Evolutionary conservation across 2,113 vertebrate species (phyloP), one percentile per base, ranked within the genome.

Genomic region (Xiphophorus hellerii): DNA sequence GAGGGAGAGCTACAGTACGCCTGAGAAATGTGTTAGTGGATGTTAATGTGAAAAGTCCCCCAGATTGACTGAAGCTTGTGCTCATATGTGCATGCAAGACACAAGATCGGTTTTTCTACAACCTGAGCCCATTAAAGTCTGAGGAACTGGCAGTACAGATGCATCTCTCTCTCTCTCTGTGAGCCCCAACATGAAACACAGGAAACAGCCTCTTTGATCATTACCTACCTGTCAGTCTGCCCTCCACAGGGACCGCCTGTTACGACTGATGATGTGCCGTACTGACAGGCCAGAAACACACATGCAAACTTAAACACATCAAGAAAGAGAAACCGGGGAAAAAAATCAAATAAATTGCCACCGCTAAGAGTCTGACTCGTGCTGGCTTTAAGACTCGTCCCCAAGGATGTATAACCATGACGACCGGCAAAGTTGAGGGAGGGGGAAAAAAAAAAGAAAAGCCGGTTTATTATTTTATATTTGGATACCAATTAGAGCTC

Each of bases 131-230:
- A 87, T 90, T 88, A 90, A 83, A 90, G 78, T 78, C 71, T 76
- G 80, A 84, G 80, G 83, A 78, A 87, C 71, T 42, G 31, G 81
- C 76, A 71, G 82, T 86, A 82, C 87, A 90, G 86, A 89, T 87
- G 89, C 87, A 79, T 87, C 89, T 90, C 80, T 88, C 65, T 14
- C 65, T 37, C 62, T 63, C 15, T 63, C 62, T 88, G 80, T 64
- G 88, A 91, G 87, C 85, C 81, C 81, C 86, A 69, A 93, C 92
- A 91, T 90, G 90, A 93, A 92, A 92, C 89, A 87, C 80, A 85
- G 87, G 89, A 90, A 92, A 93, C 83, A 64, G 87, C 81, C 87
- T 91, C 92, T 93, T 93, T 93, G 92, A 93, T 93, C 92, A 93
- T 92, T 92, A 92, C 90, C 90, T 93, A 85, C 90, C 92, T 92